Evolutionary conservation across 2,113 vertebrate species (phyloP), one percentile per base, ranked within the genome.

Genomic region (Peromyscus californicus): DNA sequence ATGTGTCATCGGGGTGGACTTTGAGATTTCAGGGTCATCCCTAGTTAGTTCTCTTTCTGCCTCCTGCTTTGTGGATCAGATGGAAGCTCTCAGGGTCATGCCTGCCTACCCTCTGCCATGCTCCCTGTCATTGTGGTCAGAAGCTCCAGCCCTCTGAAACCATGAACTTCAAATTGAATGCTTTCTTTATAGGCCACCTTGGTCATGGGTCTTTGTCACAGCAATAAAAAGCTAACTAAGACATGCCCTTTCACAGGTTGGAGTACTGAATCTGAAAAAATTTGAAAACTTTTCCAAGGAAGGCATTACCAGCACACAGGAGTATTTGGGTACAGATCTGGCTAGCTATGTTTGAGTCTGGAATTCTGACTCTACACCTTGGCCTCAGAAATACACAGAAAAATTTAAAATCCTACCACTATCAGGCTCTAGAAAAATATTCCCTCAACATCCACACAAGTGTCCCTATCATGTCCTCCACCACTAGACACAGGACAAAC

Each of bases 271-370:
- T 29, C 45, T 76, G 48, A 75, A 76, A 94, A 87, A 91, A 72
- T 13, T 15, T 91, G n/a, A 97, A 83, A n/a, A 42, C 36, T 86
- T 94, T 63, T 15, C 51, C 59, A 96, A 70, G 85, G 65, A 33
- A 29, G 80, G 45, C 51, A 24, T 91, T 36, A 48, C 16, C 31
- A 82, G 33, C 54, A 83, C 80, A 45, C 9, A 33, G 10, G 5
- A 48, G 10, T 29, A 51, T 48, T 5, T 54, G 69, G 13, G 12
- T 57, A 74, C 51, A 89, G 54, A 39, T 0, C 33, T 26, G n/a
- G 67, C 0, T 29, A 33, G 65, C 24, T 72, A 19, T 42, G 61
- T 9, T 75, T 89, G 22, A 89, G 12, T 70, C 33, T 72, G 13
- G 48, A 54, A 8, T n/a, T 88, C 86, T n/a, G 36, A 54, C 69